Percentiles rank a stretch among this genome's conserved stretches.
Evolutionary conservation across 2,888 invertebrate species (phyloP).

Genomic region (Axea sp.): DNA sequence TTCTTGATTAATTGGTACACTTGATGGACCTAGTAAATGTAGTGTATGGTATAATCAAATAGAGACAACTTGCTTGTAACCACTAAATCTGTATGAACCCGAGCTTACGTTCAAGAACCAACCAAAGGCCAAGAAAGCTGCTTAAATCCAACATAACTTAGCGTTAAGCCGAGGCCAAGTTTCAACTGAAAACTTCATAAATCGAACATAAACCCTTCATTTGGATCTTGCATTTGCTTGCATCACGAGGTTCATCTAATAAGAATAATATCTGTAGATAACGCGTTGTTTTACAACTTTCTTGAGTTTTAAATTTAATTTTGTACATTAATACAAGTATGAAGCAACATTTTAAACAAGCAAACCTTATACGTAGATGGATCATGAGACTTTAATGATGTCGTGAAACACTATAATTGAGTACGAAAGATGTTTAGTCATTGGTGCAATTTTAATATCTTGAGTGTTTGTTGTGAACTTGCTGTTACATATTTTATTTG

Average conservation of each 20-base stretch:
- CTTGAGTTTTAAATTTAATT: slow-evolving; percentile 8
- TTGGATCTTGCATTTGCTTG: slow-evolving; percentile 49
- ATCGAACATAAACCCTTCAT: slow-evolving; percentile 62
- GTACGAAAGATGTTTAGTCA: too few relatives aligned
- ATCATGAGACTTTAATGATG: too few relatives aligned
- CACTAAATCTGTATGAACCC: slow-evolving; percentile 45
- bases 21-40: slow-evolving; percentile 52
- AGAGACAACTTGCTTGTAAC: slow-evolving; percentile 59
- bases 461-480: too few relatives aligned
- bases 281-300: slow-evolving; percentile 32
- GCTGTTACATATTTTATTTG: too few relatives aligned
- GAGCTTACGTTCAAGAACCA: slow-evolving; percentile 53
- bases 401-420: too few relatives aligned
- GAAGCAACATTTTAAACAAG: too few relatives aligned
- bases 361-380: too few relatives aligned
- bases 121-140: slow-evolving; percentile 57
- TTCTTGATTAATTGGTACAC: slow-evolving; percentile 9
- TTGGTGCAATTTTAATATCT: too few relatives aligned
- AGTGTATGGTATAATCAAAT: slow-evolving; percentile 56
- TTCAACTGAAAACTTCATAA: slow-evolving; percentile 61
- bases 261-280: slow-evolving; percentile 54
- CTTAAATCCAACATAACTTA: slow-evolving; percentile 61
- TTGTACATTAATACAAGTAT: too few relatives aligned
- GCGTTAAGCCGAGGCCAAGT: slow-evolving; percentile 59
- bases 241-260: slow-evolving; percentile 24